Evolutionary conservation across 2,797 vertebrate species (phyloP), one percentile per base, ranked within the genome.

Genomic region (Falco berigora): DNA sequence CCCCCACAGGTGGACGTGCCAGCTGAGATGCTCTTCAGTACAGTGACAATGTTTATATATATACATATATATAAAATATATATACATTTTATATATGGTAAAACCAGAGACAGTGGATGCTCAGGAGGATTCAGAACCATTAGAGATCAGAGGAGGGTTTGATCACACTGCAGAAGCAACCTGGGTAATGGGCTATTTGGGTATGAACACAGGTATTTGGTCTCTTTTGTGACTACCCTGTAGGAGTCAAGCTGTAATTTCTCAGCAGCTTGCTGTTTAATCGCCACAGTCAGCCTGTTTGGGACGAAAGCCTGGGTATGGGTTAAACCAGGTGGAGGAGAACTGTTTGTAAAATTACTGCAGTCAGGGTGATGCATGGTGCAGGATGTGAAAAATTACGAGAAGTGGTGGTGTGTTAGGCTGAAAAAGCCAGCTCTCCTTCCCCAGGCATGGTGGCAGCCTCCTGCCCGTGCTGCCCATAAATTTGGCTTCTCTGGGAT

Each of bases 371-470:
- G 25, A 22, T 36, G 50, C 40, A 8, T 9, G 34, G 21, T 23
- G 73, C 3, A 5, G 55, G 36, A 10, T 5, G 24, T 9, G 44
- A 23, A 59, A 59, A 59, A 34, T 23, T 2, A 5, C 12, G 36
- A 16, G 18, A 49, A n/a, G 18, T 9, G 28, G 53, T 8, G 34
- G 10, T 10, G 47, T 32, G 46, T 22, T 14, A 14, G 75, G 49
- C 49, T 64, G 75, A 52, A 17, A 42, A 17, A 42, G 5, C 36
- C 59, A 52, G 58, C 22, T 17, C 13, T 21, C 34, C 44, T 32
- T 9, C 34, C 34, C 20, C 2, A 1, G 71, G 42, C 42, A 18
- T 14, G 4, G 53, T 11, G 3, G 53, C 1, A 2, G 11, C 25
- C 42, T 46, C 20, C 42, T 59, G 55, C 8, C 19, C 10, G 7